Evolutionary conservation across 2,888 invertebrate species (phyloP), one percentile per base, ranked within the genome.

Genomic region (Drosophila villosipedis): DNA sequence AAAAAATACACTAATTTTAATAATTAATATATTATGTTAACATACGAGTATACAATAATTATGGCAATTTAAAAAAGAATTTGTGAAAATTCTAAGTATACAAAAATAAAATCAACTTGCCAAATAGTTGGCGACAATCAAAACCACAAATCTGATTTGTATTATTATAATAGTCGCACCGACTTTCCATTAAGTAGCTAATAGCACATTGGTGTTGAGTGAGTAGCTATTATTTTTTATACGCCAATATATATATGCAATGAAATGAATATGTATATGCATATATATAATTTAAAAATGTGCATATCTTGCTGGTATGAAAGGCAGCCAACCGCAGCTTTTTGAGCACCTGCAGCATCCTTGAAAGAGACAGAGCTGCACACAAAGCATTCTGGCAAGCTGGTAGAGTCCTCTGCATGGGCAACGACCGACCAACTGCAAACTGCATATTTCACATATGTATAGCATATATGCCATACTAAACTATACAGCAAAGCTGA

Each of bases 341-440:
- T 76, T 69, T 78, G 68, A 84, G 82, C 84, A 83, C 89, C 83
- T 89, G 83, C 86, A 83, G 82, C 71, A 83, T 79, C 76, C 81
- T 80, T 84, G 86, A 76, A 72, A 71, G 84, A 61, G 65, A 50
- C 62, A 60, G 30, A 47, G 53, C 37, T 25, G 50, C 60, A 54
- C 57, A 80, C 69, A 69, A 76, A 88, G 87, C 78, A 63, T 78
- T 73, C 64, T 57, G 33, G 54, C 14, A 39, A n/a, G 14, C 28
- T 39, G 37, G 37, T 52, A n/a, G 14, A 39, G 71, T 60, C 33
- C 52, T 53, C 50, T 33, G 25, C 43, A 47, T 63, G 63, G 59
- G 43, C 53, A 49, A 55, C 49, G 28, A 58, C 30, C 76, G 61
- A 50, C 28, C 64, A 41, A 47, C 66, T 43, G 61, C 67, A 31